Conservation (phyloP, 2,888 invertebrate species). For the Athetis lepigone region DNA sequence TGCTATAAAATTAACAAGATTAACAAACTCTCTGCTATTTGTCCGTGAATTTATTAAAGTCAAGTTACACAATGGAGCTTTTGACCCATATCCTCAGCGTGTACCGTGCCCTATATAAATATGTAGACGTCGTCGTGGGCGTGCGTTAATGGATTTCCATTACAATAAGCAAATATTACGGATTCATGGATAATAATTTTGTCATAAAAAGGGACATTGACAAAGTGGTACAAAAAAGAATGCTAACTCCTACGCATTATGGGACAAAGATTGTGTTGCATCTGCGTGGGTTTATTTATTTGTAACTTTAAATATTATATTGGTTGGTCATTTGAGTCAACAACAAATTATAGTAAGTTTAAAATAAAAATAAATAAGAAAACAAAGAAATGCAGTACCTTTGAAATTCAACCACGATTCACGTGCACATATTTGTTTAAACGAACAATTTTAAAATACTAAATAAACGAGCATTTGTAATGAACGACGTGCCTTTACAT, state of each 20-base stretch:
- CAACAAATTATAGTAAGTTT: slow-evolving; percentile 16
- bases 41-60: slow-evolving; percentile 43
- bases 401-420: slow-evolving; percentile 47
- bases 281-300: slow-evolving; percentile 49
- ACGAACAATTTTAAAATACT: slow-evolving; percentile 37
- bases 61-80: slow-evolving; percentile 54
- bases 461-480: slow-evolving; percentile 17
- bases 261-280: slow-evolving; percentile 40
- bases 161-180: slow-evolving; percentile 71
- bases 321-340: slow-evolving; percentile 16
- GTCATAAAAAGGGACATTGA: slow-evolving; percentile 64
- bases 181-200: slow-evolving; percentile 65
- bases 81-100: slow-evolving; percentile 58
- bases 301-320: slow-evolving; percentile 30
- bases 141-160: slow-evolving; percentile 80
- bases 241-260: slow-evolving; percentile 51
- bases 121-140: slow-evolving; percentile 66
- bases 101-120: slow-evolving; percentile 61
- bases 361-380: slow-evolving; percentile 29
- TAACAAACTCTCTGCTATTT: slow-evolving; percentile 39
- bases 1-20: slow-evolving; percentile 34
- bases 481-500: slow-evolving; percentile 26
- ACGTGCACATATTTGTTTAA: slow-evolving; percentile 39
- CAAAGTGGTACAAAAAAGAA: slow-evolving; percentile 48
- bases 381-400: slow-evolving; percentile 19